phyloP scores from a whole-genome alignment of 2,888 invertebrate species.

The Cryptocephalus moraei region DNA sequence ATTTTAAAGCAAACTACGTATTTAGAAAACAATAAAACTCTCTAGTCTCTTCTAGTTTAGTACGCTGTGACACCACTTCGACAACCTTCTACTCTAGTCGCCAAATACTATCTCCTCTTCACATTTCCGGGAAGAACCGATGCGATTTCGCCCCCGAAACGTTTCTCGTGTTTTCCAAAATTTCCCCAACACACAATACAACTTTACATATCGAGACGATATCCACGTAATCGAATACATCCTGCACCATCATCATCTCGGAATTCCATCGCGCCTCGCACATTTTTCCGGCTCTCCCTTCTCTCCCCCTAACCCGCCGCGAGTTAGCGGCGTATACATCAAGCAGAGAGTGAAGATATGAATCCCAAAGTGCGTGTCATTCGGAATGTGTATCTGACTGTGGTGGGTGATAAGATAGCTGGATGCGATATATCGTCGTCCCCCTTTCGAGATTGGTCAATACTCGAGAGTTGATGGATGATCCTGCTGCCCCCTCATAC shows the following conservation, averaged over 20 bases:
- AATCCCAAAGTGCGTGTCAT: conserved; percentile 16
- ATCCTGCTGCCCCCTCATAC: conserved; percentile 16
- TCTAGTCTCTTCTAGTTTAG: no score
- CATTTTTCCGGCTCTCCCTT: background rate
- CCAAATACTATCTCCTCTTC: no score
- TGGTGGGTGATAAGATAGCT: conserved; percentile 18
- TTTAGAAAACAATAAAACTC: no score
- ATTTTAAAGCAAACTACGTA: no score
- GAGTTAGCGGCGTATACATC: conserved; percentile 1
- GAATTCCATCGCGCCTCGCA: background rate
- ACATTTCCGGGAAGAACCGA: no score
- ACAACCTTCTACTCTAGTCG: no score
- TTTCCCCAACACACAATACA: no score
- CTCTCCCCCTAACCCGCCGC: background rate
- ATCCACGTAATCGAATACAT: no score
- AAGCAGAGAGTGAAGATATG: conserved; percentile 15
- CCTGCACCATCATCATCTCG: background rate
- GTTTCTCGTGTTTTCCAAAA: no score
- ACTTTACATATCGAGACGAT: no score
- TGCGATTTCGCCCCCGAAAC: no score
- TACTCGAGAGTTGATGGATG: conserved; percentile 31
- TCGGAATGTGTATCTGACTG: conserved; percentile 21
- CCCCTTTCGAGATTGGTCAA: conserved; percentile 28
- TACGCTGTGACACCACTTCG: no score
- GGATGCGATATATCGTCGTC: conserved; percentile 12